Evolutionary conservation across 35 echinoderm and acorn worm genomes (phyloP).

Genomic region (Heliocidaris erythrogramma): DNA sequence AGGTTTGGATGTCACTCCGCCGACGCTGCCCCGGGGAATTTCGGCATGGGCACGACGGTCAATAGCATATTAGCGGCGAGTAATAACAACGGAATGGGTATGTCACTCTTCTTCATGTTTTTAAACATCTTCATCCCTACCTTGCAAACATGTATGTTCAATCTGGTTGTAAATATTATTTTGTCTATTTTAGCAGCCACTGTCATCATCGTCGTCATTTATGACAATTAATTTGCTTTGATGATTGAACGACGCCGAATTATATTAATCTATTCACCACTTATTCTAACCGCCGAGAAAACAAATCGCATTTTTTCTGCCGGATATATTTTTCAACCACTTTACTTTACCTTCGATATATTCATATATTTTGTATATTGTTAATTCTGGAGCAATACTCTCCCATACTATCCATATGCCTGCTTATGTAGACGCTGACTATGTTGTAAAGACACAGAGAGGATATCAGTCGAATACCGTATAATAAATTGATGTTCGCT

Average conservation of each 20-base stretch:
- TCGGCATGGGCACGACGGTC: constrained; percentile 30
- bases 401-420: no score
- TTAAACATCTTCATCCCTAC: background rate
- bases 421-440: no score
- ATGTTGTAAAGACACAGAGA: no score
- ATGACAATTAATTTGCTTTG: background rate
- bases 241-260: background rate
- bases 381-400: no score
- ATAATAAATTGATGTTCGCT: no score
- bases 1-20: constrained; percentile 35
- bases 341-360: no score
- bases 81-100: constrained; percentile 39
- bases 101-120: background rate
- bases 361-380: no score
- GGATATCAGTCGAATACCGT: no score
- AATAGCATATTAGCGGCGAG: constrained; percentile 28
- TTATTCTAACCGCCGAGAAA: background rate
- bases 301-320: no score
- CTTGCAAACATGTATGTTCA: background rate
- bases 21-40: constrained; percentile 38
- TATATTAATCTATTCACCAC: background rate
- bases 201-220: background rate
- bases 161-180: background rate
- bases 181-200: background rate
- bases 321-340: no score